Evolutionary conservation across 2,113 vertebrate species (phyloP).

Genomic region (Syngnathus scovelli): DNA sequence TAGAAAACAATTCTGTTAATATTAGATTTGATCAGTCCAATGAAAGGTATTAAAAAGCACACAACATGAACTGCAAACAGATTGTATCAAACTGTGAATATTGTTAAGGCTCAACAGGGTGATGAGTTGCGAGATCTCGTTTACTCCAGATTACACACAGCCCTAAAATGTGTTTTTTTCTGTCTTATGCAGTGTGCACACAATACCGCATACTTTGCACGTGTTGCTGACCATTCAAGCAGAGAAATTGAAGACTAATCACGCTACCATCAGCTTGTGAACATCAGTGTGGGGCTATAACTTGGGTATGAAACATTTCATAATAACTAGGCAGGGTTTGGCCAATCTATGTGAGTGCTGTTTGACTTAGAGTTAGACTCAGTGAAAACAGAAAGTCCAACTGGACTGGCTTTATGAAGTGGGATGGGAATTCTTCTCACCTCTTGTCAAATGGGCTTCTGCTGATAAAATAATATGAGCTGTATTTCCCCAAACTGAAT

Average conservation of each 20-base stretch:
- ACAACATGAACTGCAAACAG: conserved; percentile 23
- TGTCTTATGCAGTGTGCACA: neutral
- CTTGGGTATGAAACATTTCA: neutral
- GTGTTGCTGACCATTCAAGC: too few relatives aligned
- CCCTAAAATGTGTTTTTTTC: neutral
- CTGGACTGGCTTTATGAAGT: neutral
- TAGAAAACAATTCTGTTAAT: conserved; percentile 54
- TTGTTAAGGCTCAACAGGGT: conserved; percentile 15
- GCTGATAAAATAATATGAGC: neutral
- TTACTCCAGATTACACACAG: neutral
- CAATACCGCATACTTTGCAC: too few relatives aligned
- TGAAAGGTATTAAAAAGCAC: conserved; percentile 36
- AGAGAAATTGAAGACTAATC: too few relatives aligned
- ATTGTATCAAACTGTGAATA: conserved; percentile 36
- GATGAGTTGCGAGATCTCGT: neutral
- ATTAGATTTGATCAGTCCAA: conserved; percentile 43
- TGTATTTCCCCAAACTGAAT: too few relatives aligned
- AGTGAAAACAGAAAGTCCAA: neutral
- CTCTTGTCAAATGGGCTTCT: neutral
- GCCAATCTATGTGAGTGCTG: neutral
- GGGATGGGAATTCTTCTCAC: neutral
- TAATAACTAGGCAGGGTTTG: neutral
- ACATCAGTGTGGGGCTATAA: neutral
- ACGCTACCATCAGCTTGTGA: too few relatives aligned
- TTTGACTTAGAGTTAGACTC: neutral